Evolutionary conservation across 35 echinoderm and acorn worm species (phyloP), one percentile per base, ranked within the genome.

Genomic region (Heliocidaris tuberculata): DNA sequence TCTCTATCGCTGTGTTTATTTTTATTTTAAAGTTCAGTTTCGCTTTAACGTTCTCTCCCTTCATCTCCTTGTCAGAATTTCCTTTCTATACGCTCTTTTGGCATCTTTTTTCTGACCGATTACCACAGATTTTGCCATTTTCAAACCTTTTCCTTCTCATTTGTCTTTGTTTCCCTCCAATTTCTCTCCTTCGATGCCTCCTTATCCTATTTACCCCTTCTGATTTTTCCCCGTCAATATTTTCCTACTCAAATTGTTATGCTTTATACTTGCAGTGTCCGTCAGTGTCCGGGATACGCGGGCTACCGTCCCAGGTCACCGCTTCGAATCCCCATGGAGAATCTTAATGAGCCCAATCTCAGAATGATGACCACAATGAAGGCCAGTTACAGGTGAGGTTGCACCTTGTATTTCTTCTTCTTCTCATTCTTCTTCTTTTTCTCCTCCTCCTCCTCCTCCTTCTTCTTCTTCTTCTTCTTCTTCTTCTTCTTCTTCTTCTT

Each of bases 221-320:
- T 78, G 27, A 78, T 27, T 78, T n/a, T 19, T 6, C 2, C 21
- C 19, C 27, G 8, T n/a, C 2, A 9, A 60, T 60, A 27, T 19
- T 78, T n/a, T n/a, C 65, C 8, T 13, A 6, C 65, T 78, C 65
- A 86, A 71, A n/a, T 50, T 24, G 5, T 90, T 90, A 2, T 31
- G 11, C 31, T 94, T 5, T 5, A 88, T 94, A 71, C 50, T 96
- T 42, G 12, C 52, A 99, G 98, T 60, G 97, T 97, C 27, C 97
- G 98, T 0, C 97, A 94, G 42, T 96, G 97, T 94, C 98, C 98
- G 30, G 97, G 98, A 19, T 99, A 99, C 92, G 95, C 95, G 27
- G 98, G 98, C 90, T 99, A 95, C 71, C 90, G 96, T 15, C 98
- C 98, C 0, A 94, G 96, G 50, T 96, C 98, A 47, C 97, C 96